Evolutionary conservation across 2,888 invertebrate genomes (phyloP), one percentile per base, ranked within the genome.

Genomic region (Erebia palarica): DNA sequence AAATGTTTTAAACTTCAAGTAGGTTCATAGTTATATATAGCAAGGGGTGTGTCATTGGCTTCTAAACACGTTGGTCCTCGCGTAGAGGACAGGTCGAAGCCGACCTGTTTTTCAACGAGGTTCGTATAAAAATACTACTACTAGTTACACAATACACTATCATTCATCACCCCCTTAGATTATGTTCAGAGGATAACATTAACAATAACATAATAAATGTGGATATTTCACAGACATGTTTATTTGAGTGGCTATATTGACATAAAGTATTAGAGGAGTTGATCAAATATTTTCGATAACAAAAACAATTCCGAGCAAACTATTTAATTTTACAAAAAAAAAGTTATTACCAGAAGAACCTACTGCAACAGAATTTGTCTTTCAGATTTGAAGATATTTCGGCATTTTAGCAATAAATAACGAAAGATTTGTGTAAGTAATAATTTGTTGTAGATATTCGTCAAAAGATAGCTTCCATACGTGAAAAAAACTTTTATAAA

Each of bases 41-140:
- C 27, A 59, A 47, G 36, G 65, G 58, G 58, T 65, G 49, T 65
- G 68, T 69, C 69, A 74, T 71, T 75, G 75, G 73, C 79, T 75
- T 80, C 80, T 77, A 69, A 59, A 59, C 75, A 74, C 70, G 72
- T 71, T 71, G 72, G 74, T 70, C 79, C 75, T 76, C 80, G 76
- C 80, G 58, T 70, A 69, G 76, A 70, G 68, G 60, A 76, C 76
- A 49, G 70, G 71, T 73, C 70, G 75, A 11, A 44, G 42, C 63
- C 75, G 73, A 64, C 69, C 61, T 57, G 58, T 69, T 66, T 53
- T 51, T 61, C 60, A 49, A 51, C 71, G 65, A 69, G 69, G 72
- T 69, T 68, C 80, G 81, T 85, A 85, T 85, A 88, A 88, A 88
- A 86, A 88, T 86, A 87, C 86, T 86, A 86, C 86, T 86, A 85